Base-by-base conservation (phyloP, 2,797 vertebrate genomes). In the Melanotaenia parkinsoni region DNA sequence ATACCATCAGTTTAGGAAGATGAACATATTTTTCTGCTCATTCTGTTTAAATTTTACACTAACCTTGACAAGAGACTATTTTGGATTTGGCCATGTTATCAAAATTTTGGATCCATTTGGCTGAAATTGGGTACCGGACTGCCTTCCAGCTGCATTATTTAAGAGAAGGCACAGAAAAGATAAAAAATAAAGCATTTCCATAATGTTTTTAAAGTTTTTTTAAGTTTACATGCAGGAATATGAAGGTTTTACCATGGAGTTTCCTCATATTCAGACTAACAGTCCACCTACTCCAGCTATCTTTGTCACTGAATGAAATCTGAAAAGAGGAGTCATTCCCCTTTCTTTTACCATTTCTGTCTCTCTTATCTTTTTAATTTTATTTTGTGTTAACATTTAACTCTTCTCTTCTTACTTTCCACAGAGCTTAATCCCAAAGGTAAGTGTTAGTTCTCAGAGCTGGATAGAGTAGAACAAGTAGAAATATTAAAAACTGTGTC, bases 341-440 rank as follows among this genome's bases (percentile, higher is more conserved):
- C 58, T 53, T 28, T 63, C 38, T 62, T 58, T 5, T 70, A 14
- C 40, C 53, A 20, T 37, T 63, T 74, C 35, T 82, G 13, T 38
- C 24, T 67, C 20, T 69, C 32, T 51, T 51, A 75, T 62, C 64
- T 70, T 54, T 74, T 50, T 65, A 12, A 12, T 9, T 62, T 24
- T 60, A 20, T n/a, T 35, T 53, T 58, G 18, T n/a, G 6, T 77
- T 73, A 81, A 83, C 59, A 32, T 74, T 72, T 47, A 24, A 28
- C 53, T 75, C 51, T 79, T 66, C 71, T 84, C 45, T 47, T 85
- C 63, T 80, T 80, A 70, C 73, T 84, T 76, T 72, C 72, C 72
- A 69, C 90, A 95, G 94, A 94, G 66, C 88, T 94, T 47, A 95
- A 94, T 72, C 94, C 95, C 24, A 85, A 80, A 90, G 94, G 94